Base-by-base conservation (phyloP, 1,140 invertebrate genomes). In the Agrypnia vestita region DNA sequence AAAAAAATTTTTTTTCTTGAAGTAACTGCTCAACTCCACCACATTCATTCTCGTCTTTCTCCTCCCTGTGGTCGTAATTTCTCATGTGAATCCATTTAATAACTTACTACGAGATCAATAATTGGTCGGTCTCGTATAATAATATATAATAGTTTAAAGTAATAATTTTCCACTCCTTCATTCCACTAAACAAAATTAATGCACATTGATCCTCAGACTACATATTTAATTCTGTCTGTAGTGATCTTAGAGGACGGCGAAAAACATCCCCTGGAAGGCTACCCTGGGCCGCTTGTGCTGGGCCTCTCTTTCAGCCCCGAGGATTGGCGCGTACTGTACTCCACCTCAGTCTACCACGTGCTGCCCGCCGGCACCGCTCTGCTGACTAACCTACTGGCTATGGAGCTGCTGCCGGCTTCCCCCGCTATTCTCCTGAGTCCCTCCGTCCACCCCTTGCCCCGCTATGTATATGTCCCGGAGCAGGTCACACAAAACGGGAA, bases 311-410 rank as follows among this genome's bases (percentile, higher is more conserved):
- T 91, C 7, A 87, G 88, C 73, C 79, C 85, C 10, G 87, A 86
- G 0, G 75, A 85, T 84, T 86, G 87, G 4, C 88, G 86, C 79
- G 89, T 86, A 0, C 79, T 91, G 56, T 92, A 89, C 85, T 91
- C 91, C 4, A 89, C 89, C n/a, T 84, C 84, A 6, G 87, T 93
- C 0, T 91, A 89, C 12, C 94, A 95, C 87, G 89, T 91, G 3
- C 88, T 91, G 15, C 92, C 93, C 0, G 89, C 93, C 3, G 88
- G 91, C 0, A 84, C 94, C 25, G 91, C 91, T 84, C 75, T 92
- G 11, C 81, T 94, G 3, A 88, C 90, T 62, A 93, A 93, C 85
- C 84, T 91, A 46, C 61, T 94, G 7, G 86, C 93, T 0, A 44
- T 71, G 46, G 15, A 49, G 67, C 8, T 21, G 13, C 46, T 49